phyloP scores from a whole-genome alignment of 1,140 invertebrate genomes.

The Pseudachorutes palmiensis region DNA sequence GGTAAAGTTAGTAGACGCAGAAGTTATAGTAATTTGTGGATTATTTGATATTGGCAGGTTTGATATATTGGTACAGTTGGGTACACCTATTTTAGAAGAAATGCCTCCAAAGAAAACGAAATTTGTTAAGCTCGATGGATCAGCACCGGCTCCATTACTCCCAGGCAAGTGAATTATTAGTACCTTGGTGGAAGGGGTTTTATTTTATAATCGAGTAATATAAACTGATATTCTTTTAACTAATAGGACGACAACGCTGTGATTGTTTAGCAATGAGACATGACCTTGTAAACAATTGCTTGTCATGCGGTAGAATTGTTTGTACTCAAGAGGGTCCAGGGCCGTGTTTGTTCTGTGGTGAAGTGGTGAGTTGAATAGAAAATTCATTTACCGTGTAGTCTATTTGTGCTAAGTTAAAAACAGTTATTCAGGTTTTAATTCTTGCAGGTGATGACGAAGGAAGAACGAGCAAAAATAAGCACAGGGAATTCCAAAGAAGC shows the following conservation, averaged over 20 bases:
- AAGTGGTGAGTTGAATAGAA: constrained; percentile 51
- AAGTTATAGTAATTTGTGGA: too few relatives aligned
- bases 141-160: constrained; percentile 18
- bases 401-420: constrained; percentile 1
- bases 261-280: constrained; percentile 89
- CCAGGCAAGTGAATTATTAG: too few relatives aligned
- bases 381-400: background rate
- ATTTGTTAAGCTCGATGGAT: constrained; percentile 27
- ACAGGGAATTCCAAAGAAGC: constrained; percentile 29
- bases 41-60: too few relatives aligned
- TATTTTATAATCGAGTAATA: too few relatives aligned
- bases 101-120: constrained; percentile 37
- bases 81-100: too few relatives aligned
- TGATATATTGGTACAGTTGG: too few relatives aligned
- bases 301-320: constrained; percentile 86
- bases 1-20: too few relatives aligned
- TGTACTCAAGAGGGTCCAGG: constrained; percentile 87
- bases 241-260: constrained; percentile 75
- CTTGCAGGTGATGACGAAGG: constrained; percentile 54
- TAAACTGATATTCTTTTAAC: background rate
- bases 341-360: constrained; percentile 57
- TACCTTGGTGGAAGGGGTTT: too few relatives aligned
- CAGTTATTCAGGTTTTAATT: background rate
- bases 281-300: constrained; percentile 84
- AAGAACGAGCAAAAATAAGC: constrained; percentile 44